Evolutionary conservation across 2,113 vertebrate genomes (phyloP).

Genomic region (Forbesichthys agassizii): DNA sequence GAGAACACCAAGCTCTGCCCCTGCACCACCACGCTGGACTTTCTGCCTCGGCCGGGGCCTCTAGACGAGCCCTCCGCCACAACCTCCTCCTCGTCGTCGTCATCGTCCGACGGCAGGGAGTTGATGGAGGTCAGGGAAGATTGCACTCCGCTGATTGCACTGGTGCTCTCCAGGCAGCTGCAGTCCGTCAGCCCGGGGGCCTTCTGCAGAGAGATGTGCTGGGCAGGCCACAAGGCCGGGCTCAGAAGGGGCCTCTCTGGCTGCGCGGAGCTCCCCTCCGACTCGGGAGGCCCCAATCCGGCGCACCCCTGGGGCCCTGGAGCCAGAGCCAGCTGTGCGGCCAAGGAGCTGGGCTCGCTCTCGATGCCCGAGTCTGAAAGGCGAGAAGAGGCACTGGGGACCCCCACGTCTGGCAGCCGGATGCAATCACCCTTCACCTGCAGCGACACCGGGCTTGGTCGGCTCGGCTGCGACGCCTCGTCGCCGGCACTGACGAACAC

Average conservation of each 20-base stretch:
- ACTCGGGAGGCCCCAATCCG: conserved; percentile 59
- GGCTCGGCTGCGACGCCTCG: conserved; percentile 24
- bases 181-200: conserved; percentile 74
- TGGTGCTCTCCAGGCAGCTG: conserved; percentile 87
- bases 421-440: conserved; percentile 77
- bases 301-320: conserved; percentile 74
- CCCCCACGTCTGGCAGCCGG: conserved; percentile 78
- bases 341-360: conserved; percentile 93
- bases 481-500: conserved; percentile 48
- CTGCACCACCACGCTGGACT: conserved; percentile 80
- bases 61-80: conserved; percentile 85
- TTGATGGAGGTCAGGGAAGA: conserved; percentile 98
- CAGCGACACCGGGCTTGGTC: conserved; percentile 31
- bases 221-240: conserved; percentile 74
- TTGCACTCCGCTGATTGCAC: conserved; percentile 90
- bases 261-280: conserved; percentile 64
- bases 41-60: conserved; percentile 70
- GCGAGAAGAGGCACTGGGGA: conserved; percentile 84
- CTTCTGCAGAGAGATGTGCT: conserved; percentile 78
- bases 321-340: conserved; percentile 77
- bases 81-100: conserved; percentile 57
- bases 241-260: conserved; percentile 77
- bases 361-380: conserved; percentile 97
- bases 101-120: conserved; percentile 93
- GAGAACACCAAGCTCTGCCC: conserved; percentile 82